Conservation (phyloP, 2,113 vertebrate species). For the Istiophorus platypterus region DNA sequence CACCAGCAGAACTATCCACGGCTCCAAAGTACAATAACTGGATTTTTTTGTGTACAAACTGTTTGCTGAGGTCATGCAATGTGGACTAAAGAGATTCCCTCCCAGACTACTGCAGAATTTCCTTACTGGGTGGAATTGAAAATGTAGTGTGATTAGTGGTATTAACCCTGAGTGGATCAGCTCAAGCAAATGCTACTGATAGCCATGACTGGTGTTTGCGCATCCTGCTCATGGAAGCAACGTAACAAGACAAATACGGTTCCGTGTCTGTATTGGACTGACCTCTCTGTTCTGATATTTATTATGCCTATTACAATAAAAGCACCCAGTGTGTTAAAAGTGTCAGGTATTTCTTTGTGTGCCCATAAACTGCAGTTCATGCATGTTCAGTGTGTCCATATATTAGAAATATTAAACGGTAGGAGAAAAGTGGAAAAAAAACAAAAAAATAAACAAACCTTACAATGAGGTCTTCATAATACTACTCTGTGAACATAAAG, state of each 20-base stretch:
- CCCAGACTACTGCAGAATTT: conserved; percentile 8
- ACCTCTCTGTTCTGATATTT: conserved; percentile 75
- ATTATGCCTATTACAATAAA: conserved; percentile 81
- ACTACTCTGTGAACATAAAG: no score
- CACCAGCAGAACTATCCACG: not conserved
- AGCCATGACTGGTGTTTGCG: not conserved
- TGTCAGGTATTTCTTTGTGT: not conserved
- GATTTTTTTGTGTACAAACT: not conserved
- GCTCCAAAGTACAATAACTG: conserved; percentile 22
- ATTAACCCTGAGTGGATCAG: conserved; percentile 9
- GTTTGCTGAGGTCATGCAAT: not conserved
- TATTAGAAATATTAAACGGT: not conserved
- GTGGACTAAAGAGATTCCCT: not conserved
- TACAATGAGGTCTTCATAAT: no score
- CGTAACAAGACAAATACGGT: not conserved
- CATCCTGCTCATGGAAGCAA: not conserved
- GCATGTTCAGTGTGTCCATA: not conserved
- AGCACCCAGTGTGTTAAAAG: conserved; percentile 32
- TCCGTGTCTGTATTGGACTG: conserved; percentile 39
- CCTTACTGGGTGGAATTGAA: not conserved
- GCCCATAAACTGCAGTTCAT: not conserved
- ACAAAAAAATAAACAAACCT: no score
- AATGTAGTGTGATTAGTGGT: not conserved
- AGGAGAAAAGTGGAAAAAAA: no score
- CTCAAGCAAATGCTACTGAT: conserved; percentile 18